Conservation (phyloP, 2,888 invertebrate genomes). For the Tubulanus polymorphus region DNA sequence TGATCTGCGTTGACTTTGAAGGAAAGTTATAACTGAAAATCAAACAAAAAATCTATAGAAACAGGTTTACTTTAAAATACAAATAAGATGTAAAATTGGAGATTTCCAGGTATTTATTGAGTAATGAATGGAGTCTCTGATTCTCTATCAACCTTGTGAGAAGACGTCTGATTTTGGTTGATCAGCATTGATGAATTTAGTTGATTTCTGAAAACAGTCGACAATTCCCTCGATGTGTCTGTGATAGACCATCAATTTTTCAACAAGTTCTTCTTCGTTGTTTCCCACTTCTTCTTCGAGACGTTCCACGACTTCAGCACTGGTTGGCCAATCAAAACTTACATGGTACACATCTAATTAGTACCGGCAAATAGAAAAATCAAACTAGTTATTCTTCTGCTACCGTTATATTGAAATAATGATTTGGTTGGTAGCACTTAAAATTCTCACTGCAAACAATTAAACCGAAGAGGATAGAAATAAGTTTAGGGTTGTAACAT, state of each 20-base stretch:
- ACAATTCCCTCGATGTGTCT: slow-evolving; percentile 42
- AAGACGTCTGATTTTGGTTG: slow-evolving; percentile 54
- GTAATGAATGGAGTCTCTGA: no score
- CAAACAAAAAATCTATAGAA: no score
- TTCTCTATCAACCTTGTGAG: slow-evolving; percentile 46
- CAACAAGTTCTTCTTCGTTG: slow-evolving; percentile 43
- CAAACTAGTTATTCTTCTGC: neutral
- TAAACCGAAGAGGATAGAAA: neutral
- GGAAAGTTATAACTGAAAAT: slow-evolving; percentile 42
- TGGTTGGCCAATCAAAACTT: slow-evolving; percentile 51
- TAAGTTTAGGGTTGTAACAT: slow-evolving; percentile 8
- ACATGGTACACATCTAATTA: slow-evolving; percentile 50
- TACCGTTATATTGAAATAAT: neutral
- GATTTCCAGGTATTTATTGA: no score
- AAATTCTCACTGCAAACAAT: neutral
- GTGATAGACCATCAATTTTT: slow-evolving; percentile 42
- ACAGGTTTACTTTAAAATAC: no score
- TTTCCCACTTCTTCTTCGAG: slow-evolving; percentile 40
- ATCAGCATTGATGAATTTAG: slow-evolving; percentile 50
- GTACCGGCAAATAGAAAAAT: neutral
- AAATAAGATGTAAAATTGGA: no score
- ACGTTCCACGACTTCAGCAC: slow-evolving; percentile 36
- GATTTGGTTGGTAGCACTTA: neutral
- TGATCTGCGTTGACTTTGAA: slow-evolving; percentile 40
- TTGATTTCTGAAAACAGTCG: slow-evolving; percentile 33